phyloP scores from a whole-genome alignment of 1,140 invertebrate genomes.

The Cydia splendana region DNA sequence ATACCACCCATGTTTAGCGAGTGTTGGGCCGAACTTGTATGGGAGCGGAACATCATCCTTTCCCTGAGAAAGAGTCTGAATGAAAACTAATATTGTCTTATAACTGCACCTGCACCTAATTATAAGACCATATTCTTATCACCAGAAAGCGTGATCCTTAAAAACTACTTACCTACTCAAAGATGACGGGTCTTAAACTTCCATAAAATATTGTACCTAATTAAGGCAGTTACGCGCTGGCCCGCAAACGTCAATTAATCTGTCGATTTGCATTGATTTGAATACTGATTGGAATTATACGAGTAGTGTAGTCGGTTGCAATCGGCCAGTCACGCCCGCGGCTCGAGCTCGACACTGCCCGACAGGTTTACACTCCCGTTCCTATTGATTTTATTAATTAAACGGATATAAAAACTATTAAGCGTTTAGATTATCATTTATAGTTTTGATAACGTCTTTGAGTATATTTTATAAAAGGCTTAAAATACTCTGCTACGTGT shows the following conservation, averaged over 20 bases:
- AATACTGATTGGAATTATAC: constrained; percentile 65
- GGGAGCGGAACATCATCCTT: too few relatives aligned
- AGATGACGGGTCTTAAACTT: background rate
- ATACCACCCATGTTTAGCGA: too few relatives aligned
- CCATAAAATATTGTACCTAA: constrained; percentile 31
- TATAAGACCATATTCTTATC: too few relatives aligned
- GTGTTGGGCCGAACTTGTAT: too few relatives aligned
- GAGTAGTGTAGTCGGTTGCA: constrained; percentile 44
- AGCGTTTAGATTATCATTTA: background rate
- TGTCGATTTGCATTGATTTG: constrained; percentile 66
- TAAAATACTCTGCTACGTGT: background rate
- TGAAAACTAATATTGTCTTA: too few relatives aligned
- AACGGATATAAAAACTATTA: constrained; percentile 38
- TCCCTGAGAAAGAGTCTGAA: too few relatives aligned
- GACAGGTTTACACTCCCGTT: constrained; percentile 42
- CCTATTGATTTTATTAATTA: constrained; percentile 43
- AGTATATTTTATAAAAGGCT: too few relatives aligned
- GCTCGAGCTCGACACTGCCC: constrained; percentile 39
- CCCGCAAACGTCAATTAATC: constrained; percentile 61
- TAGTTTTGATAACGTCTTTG: background rate
- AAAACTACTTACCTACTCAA: background rate
- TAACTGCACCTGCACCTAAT: too few relatives aligned
- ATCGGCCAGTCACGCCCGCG: constrained; percentile 42
- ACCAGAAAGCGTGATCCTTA: background rate
- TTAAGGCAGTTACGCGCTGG: constrained; percentile 48